These are phyloP conservation scores for Heliconius hewitsoni DNA, from an alignment of 1,140 invertebrate genomes.

Conservation along the genomic window DNA sequence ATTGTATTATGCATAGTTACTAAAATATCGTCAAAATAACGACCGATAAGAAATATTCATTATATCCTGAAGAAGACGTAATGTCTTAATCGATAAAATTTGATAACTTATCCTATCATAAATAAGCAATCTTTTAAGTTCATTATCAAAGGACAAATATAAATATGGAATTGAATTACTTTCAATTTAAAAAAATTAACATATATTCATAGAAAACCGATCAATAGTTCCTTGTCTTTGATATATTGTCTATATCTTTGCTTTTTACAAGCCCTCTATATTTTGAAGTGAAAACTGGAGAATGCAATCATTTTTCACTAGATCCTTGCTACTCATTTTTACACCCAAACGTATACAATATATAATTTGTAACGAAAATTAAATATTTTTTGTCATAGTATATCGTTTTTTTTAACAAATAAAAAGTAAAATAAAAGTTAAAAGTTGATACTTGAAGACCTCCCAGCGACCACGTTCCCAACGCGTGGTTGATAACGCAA, in stretches of 20 bases:
- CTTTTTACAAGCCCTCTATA: too few relatives aligned
- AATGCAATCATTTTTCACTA: too few relatives aligned
- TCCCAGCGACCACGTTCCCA: conserved; percentile 37
- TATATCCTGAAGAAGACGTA: background rate
- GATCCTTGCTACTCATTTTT: too few relatives aligned
- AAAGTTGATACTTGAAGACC: background rate
- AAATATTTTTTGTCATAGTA: background rate
- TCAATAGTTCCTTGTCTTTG: too few relatives aligned
- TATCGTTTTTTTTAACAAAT: too few relatives aligned
- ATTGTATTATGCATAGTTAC: background rate
- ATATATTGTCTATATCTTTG: too few relatives aligned
- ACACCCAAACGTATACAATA: too few relatives aligned
- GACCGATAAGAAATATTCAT: background rate
- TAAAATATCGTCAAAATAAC: background rate
- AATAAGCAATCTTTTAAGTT: background rate
- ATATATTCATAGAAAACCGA: too few relatives aligned
- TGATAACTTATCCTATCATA: background rate
- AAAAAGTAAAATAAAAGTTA: background rate
- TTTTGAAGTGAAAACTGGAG: too few relatives aligned
- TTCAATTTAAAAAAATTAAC: too few relatives aligned
- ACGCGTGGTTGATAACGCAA: conserved; percentile 30
- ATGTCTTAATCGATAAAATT: background rate
- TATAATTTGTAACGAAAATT: too few relatives aligned
- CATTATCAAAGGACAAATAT: background rate
- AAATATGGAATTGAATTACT: background rate